phyloP scores from a whole-genome alignment of 2,888 invertebrate species.

The Unio delphinus region DNA sequence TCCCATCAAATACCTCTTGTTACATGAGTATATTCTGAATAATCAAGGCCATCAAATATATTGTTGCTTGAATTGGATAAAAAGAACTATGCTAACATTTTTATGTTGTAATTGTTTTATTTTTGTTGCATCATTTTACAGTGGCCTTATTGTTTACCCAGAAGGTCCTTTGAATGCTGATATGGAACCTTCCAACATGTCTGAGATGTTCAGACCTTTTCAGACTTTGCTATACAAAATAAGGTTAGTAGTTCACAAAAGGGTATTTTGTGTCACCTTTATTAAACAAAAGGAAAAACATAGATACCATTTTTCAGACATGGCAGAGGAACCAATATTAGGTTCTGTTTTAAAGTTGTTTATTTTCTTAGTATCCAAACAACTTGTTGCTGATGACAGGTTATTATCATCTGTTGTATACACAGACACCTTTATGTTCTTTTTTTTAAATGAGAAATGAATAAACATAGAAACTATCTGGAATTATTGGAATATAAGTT shows the following conservation, averaged over 20 bases:
- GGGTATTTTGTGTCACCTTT: background rate
- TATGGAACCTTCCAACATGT: conserved; percentile 83
- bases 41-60: background rate
- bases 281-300: background rate
- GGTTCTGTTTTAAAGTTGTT: background rate
- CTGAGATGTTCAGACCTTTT: conserved; percentile 95
- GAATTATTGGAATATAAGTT: too few relatives aligned
- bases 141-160: conserved; percentile 91
- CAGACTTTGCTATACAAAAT: conserved; percentile 90
- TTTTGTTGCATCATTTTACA: conserved; percentile 64
- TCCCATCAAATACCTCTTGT: background rate
- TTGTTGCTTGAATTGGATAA: background rate
- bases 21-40: background rate
- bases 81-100: too few relatives aligned
- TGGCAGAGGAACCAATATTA: background rate
- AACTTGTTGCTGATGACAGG: background rate
- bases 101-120: too few relatives aligned
- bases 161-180: conserved; percentile 95
- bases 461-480: too few relatives aligned
- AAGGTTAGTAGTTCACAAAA: conserved; percentile 57
- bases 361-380: background rate
- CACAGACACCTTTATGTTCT: background rate
- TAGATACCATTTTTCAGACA: background rate
- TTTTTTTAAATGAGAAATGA: background rate
- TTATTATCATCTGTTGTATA: background rate